These are phyloP conservation scores for Drosophila emarginata DNA, from an alignment of 2,888 invertebrate species.

Conservation along the genomic window DNA sequence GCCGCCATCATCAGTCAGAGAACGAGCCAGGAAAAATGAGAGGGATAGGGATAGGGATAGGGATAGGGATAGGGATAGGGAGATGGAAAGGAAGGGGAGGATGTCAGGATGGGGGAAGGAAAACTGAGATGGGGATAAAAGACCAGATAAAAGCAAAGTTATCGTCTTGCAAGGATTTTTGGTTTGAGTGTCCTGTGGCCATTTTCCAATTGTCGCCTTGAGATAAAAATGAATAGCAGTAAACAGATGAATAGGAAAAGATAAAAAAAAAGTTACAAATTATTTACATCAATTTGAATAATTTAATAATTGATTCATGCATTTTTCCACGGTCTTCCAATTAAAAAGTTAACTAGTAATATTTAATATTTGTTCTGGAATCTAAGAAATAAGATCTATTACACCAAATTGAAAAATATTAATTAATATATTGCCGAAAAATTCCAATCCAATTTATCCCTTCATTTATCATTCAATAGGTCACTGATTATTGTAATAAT, in stretches of 20 bases:
- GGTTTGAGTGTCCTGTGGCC: neutral
- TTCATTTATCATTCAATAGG: no score
- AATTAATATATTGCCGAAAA: no score
- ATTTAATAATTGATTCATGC: no score
- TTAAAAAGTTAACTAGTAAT: no score
- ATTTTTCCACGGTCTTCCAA: no score
- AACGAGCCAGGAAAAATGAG: neutral
- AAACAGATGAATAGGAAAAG: neutral
- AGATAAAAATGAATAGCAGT: neutral
- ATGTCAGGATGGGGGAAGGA: constrained; percentile 12
- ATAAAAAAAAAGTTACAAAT: neutral
- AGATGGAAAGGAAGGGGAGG: neutral
- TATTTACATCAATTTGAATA: neutral
- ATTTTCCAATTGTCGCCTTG: constrained; percentile 3
- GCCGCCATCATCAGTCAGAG: constrained; percentile 56
- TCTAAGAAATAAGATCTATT: no score
- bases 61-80: no score
- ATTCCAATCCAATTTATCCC: no score
- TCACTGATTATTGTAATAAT: no score
- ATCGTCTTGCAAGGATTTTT: constrained; percentile 1
- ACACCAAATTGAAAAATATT: no score
- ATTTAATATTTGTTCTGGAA: no score
- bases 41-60: no score
- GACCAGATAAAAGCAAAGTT: constrained; percentile 1
- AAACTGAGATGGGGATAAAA: constrained; percentile 26